These are phyloP conservation scores for Colossoma macropomum DNA, from an alignment of 2,113 vertebrate genomes.

Conservation along the genomic window DNA sequence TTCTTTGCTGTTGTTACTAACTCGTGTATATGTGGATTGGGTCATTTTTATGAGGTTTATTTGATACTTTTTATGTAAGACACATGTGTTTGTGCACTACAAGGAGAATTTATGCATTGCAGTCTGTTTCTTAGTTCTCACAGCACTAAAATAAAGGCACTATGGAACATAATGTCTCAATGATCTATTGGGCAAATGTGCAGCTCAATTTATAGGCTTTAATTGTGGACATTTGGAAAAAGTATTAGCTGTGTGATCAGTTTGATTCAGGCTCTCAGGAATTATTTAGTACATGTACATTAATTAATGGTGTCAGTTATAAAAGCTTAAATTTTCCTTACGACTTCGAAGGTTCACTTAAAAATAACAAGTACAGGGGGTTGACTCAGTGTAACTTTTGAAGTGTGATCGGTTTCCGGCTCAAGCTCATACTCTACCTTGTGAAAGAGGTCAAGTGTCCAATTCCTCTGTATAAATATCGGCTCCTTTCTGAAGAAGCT, in stretches of 20 bases:
- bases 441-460: neutral
- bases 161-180: neutral
- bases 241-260: neutral
- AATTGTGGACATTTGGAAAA: neutral
- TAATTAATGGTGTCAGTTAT: neutral
- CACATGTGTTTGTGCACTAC: too few species aligned
- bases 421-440: too few species aligned
- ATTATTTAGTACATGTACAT: neutral
- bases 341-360: neutral
- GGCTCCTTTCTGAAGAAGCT: neutral
- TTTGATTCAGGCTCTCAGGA: neutral
- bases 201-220: neutral
- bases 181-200: neutral
- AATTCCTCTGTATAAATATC: neutral
- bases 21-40: too few species aligned
- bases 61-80: too few species aligned
- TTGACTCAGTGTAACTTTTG: neutral
- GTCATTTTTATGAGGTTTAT: too few species aligned
- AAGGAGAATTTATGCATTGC: neutral
- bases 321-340: neutral
- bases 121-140: neutral
- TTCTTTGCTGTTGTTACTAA: neutral
- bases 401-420: neutral
- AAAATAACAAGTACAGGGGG: neutral
- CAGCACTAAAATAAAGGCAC: neutral